Evolutionary conservation across 2,113 vertebrate genomes (phyloP).

Genomic region (Catharus bicknelli): DNA sequence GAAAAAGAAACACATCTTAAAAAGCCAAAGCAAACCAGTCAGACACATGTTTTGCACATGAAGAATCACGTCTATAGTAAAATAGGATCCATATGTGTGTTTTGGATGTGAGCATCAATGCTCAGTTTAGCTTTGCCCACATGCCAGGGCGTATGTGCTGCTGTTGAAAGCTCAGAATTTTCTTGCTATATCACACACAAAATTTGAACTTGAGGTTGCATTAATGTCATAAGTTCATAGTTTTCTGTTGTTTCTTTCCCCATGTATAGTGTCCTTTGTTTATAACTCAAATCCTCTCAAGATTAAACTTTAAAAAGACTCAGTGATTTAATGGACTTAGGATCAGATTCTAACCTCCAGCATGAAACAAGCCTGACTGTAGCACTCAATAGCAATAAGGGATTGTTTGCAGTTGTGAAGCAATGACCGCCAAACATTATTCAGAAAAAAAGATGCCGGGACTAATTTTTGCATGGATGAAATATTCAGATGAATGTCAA

Average conservation of each 20-base stretch:
- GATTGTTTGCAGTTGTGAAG: conserved; percentile 66
- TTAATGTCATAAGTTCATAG: conserved; percentile 70
- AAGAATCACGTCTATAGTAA: conserved; percentile 47
- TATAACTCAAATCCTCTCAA: conserved; percentile 74
- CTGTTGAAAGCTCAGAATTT: conserved; percentile 39
- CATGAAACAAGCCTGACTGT: conserved; percentile 43
- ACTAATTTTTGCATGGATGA: conserved; percentile 24
- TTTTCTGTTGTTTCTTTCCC: conserved; percentile 63
- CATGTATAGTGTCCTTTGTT: conserved; percentile 75
- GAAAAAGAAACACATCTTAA: conserved; percentile 24
- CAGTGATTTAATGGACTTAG: conserved; percentile 69
- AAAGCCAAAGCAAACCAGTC: conserved; percentile 44
- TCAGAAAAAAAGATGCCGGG: conserved; percentile 10
- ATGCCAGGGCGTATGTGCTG: not conserved
- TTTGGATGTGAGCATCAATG: conserved; percentile 43
- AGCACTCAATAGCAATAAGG: conserved; percentile 23
- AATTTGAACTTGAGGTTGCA: conserved; percentile 62
- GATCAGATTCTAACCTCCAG: conserved; percentile 69
- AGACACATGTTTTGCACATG: conserved; percentile 68
- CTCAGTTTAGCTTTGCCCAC: conserved; percentile 20
- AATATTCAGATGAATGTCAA: conserved; percentile 33
- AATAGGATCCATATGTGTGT: conserved; percentile 63
- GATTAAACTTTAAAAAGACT: conserved; percentile 76
- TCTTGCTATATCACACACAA: conserved; percentile 68
- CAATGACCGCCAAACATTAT: conserved; percentile 31